Evolutionary conservation across 2,888 invertebrate genomes (phyloP), one percentile per base, ranked within the genome.

Genomic region (Nomada ferruginata): DNA sequence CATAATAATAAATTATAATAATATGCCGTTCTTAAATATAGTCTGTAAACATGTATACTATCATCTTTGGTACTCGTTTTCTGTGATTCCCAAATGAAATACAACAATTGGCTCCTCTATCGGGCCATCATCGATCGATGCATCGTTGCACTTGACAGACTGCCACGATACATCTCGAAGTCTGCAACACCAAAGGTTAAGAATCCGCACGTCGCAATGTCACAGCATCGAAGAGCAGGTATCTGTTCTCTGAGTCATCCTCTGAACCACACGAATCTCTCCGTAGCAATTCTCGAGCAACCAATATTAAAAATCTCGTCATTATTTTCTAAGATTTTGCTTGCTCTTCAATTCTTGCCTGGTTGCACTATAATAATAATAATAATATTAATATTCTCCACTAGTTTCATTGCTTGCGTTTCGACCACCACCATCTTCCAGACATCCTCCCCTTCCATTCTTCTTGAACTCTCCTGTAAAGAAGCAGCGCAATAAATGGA

Each of bases 381-480:
- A 10, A 36, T 60, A 11, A 11, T 36, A n/a, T 18, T n/a, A 20
- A 20, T 1, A 53, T n/a, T 0, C 20, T 42, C n/a, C 36, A 57
- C 13, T 11, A 20, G 23, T 72, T 59, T 87, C 78, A 85, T 50
- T 73, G 79, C 50, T 89, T 88, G 26, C 82, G 74, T 23, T 75
- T 79, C 53, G 83, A 80, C 50, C 85, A 79, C 82, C 83, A 89
- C 89, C 88, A 90, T 78, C 93, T 88, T 4, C 87, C 84, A 4
- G 91, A 89, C 44, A 92, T 77, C 78, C 91, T 89, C 2, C 83
- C 85, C 15, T 84, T 87, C 29, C 97, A 92, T 75, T 96, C 96
- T 91, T 96, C 96, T 91, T 96, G 96, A 83, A 97, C 92, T 91
- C 97, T 97, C 77, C 97, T 95, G 92, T 97, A 97, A 65, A 97